Evolutionary conservation across 1,140 invertebrate genomes (phyloP), one percentile per base, ranked within the genome.

Genomic region (Nasonia giraulti): DNA sequence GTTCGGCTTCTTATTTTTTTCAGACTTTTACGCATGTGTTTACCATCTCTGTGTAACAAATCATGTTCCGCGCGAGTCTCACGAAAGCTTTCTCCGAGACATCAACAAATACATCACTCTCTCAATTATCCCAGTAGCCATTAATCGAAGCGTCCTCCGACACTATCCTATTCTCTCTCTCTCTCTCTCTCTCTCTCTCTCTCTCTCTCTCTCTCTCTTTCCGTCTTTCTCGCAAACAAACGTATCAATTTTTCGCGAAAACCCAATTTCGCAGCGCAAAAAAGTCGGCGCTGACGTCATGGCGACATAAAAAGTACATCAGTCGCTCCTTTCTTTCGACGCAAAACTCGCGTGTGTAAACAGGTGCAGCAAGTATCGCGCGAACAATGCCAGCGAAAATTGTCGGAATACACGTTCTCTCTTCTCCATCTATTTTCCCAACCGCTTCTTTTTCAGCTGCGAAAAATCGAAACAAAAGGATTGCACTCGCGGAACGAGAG

Each of bases 391-490:
- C 23, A n/a, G 44, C 0, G 44, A 31, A 77, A 31, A 27, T 50
- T 12, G 44, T 12, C 44, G 44, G 23, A 77, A 77, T 55, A 77
- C 23, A 55, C 23, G 75, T 20, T 31, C n/a, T n/a, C 44, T 47
- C 40, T 47, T 14, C 20, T 3, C 17, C 14, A 20, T 47, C 40
- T 44, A 47, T 74, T 74, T 74, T 74, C 33, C 71, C 71, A 0
- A 17, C 20, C 27, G 27, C 27, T 27, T 27, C 14, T 4, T 37
- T 75, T 75, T 44, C 55, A 12, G 47, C 14, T 50, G 27, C 27
- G 55, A 62, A 62, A 55, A 31, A n/a, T 75, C 33, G 73, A 75
- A 75, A 75, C 73, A 44, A 75, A 33, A 44, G 33, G 5, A 37
- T 5, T 37, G 50, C 5, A 55, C 5, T 3, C 50, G 23, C 23